A percentile compares a stretch with the other conserved stretches of the same genome.
phyloP scores from a whole-genome alignment of 2,888 invertebrate genomes.

The Kryphioiulus occultus region DNA sequence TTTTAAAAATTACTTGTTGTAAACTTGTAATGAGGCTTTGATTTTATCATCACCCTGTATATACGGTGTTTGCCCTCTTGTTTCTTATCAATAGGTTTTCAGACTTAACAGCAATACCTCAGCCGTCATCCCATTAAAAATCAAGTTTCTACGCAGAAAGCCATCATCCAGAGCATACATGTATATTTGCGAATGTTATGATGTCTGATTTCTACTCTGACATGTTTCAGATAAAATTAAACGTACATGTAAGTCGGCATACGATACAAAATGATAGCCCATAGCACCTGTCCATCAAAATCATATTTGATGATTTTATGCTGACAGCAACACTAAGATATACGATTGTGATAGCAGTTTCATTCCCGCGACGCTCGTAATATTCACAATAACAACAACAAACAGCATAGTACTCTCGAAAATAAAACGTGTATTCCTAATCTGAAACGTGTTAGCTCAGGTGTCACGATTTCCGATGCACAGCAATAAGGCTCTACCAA shows the following conservation, averaged over 20 bases:
- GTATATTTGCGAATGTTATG: not conserved
- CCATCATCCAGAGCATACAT: not conserved
- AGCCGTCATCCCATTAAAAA: conserved; percentile 8
- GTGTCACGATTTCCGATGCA: not conserved
- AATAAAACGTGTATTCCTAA: not conserved
- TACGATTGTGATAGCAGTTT: conserved; percentile 11
- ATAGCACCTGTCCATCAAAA: conserved; percentile 35
- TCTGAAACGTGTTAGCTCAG: not conserved
- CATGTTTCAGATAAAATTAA: conserved; percentile 35
- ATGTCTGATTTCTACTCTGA: conserved; percentile 17
- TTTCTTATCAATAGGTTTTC: not conserved
- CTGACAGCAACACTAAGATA: conserved; percentile 13
- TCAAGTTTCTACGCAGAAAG: not conserved
- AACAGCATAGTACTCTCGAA: not conserved
- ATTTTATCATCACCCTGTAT: no score
- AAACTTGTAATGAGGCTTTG: no score
- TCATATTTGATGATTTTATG: not conserved
- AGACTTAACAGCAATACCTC: not conserved
- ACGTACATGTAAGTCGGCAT: not conserved
- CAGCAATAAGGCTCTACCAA: not conserved
- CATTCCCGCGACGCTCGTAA: conserved; percentile 35
- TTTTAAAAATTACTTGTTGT: no score
- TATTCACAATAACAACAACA: conserved; percentile 10
- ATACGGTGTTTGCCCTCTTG: not conserved
- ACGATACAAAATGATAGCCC: conserved; percentile 26